A percentile compares a stretch with the other conserved stretches of the same genome.
Evolutionary conservation across 2,888 invertebrate species (phyloP).

Genomic region (Andrena minutula): DNA sequence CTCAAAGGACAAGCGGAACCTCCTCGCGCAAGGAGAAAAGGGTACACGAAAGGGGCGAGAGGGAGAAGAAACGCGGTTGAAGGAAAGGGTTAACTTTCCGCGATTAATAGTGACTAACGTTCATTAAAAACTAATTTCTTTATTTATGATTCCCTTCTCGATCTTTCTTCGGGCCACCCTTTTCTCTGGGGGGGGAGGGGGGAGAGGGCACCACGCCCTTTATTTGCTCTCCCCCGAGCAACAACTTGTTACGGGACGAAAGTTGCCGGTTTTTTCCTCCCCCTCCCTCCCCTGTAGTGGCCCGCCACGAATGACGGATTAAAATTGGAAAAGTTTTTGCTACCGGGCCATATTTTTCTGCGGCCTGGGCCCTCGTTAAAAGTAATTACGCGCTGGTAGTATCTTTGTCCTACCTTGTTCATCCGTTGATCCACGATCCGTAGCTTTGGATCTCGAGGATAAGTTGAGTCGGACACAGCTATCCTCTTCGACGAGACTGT

Average conservation of each 20-base stretch:
- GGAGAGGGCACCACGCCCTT: conserved; percentile 65
- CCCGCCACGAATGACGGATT: conserved; percentile 77
- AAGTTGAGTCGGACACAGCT: background rate
- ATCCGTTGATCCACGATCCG: conserved; percentile 46
- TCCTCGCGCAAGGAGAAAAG: conserved; percentile 50
- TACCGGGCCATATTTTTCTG: conserved; percentile 74
- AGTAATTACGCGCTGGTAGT: conserved; percentile 68
- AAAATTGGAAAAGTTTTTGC: conserved; percentile 79
- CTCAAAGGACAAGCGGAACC: conserved; percentile 74
- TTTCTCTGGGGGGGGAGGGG: conserved; percentile 30
- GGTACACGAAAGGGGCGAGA: conserved; percentile 6
- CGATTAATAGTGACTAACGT: conserved; percentile 80
- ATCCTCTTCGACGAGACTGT: conserved; percentile 20
- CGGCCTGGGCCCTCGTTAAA: conserved; percentile 71
- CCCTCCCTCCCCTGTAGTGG: conserved; percentile 15
- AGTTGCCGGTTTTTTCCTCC: conserved; percentile 68
- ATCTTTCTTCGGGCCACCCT: conserved; percentile 64
- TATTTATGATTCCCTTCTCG: conserved; percentile 75
- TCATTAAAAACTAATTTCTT: conserved; percentile 80
- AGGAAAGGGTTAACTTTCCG: conserved; percentile 76
- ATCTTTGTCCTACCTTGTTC: conserved; percentile 56
- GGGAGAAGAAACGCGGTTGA: conserved; percentile 19
- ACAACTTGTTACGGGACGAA: conserved; percentile 76
- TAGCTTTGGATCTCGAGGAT: conserved; percentile 34
- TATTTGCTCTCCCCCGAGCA: conserved; percentile 70